phyloP scores from a whole-genome alignment of 2,113 vertebrate species.

The Corydoras sp. region DNA sequence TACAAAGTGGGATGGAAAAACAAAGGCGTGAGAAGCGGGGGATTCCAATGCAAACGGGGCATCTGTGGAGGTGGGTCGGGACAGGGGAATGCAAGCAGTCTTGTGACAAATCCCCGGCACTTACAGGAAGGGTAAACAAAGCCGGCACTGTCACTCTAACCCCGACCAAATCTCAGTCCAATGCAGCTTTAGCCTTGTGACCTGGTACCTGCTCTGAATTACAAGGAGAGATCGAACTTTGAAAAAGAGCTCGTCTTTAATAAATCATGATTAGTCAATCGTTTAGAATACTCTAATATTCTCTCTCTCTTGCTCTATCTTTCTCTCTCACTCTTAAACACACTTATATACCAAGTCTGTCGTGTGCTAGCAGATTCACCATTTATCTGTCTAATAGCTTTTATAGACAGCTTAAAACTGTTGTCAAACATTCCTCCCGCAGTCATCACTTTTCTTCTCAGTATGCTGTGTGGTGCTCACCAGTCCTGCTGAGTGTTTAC shows the following conservation, averaged over 20 bases:
- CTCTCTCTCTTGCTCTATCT: no score
- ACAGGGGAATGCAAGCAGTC: slow-evolving; percentile 36
- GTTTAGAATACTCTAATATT: no score
- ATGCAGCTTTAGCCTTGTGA: slow-evolving; percentile 34
- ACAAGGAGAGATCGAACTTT: background rate
- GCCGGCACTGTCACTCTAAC: slow-evolving; percentile 87
- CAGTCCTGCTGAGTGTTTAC: slow-evolving; percentile 29
- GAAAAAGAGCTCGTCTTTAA: background rate
- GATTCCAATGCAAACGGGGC: slow-evolving; percentile 73
- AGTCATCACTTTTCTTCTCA: slow-evolving; percentile 36
- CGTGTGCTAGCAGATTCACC: slow-evolving; percentile 19
- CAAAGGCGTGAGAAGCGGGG: slow-evolving; percentile 40
- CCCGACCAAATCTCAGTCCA: slow-evolving; percentile 73
- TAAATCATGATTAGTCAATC: no score
- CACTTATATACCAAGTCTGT: background rate
- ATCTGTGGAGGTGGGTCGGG: slow-evolving; percentile 67
- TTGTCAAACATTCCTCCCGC: slow-evolving; percentile 36
- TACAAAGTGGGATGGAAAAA: slow-evolving; percentile 33
- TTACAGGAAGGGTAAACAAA: slow-evolving; percentile 89
- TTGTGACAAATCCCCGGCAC: slow-evolving; percentile 80
- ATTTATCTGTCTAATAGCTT: slow-evolving; percentile 42
- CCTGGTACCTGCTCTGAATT: slow-evolving; percentile 53
- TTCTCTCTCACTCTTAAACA: background rate
- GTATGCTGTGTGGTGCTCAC: slow-evolving; percentile 28
- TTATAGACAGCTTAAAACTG: slow-evolving; percentile 38